Percentiles rank a stretch among this genome's conserved stretches.
These are phyloP conservation scores for Danio aesculapii DNA, from an alignment of 2,797 vertebrate species.

Conservation along the genomic window DNA sequence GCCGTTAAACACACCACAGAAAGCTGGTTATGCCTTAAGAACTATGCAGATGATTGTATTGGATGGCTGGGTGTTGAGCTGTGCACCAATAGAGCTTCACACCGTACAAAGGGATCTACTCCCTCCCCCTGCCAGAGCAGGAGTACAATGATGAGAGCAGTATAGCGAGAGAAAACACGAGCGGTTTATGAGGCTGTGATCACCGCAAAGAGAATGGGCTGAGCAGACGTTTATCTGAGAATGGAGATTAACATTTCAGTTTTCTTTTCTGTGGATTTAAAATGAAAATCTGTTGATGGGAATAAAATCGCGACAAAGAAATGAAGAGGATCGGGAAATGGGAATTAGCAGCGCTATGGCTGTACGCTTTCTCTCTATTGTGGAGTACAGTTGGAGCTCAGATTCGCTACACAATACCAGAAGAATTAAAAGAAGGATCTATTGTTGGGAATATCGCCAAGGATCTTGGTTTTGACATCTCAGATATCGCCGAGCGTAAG, in stretches of 20 bases:
- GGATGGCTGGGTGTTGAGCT: constrained; percentile 18
- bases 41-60: constrained; percentile 4
- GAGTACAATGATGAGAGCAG: constrained; percentile 27
- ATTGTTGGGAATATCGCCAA: constrained; percentile 80
- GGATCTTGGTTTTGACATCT: constrained; percentile 77
- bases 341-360: constrained; percentile 48
- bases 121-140: constrained; percentile 47
- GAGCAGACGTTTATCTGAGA: neutral
- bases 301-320: constrained; percentile 24
- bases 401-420: constrained; percentile 79
- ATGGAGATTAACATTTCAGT: constrained; percentile 5
- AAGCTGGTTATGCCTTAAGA: constrained; percentile 24
- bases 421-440: constrained; percentile 77
- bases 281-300: constrained; percentile 31
- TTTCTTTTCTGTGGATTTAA: neutral
- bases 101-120: constrained; percentile 60
- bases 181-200: neutral
- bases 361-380: constrained; percentile 51
- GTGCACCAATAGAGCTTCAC: constrained; percentile 45
- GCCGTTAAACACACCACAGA: neutral
- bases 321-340: constrained; percentile 55
- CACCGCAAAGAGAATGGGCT: neutral
- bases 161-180: constrained; percentile 13
- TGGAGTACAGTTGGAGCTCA: constrained; percentile 70
- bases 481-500: constrained; percentile 76